phyloP scores from a whole-genome alignment of 2,888 invertebrate genomes.

The Spialia ferax region DNA sequence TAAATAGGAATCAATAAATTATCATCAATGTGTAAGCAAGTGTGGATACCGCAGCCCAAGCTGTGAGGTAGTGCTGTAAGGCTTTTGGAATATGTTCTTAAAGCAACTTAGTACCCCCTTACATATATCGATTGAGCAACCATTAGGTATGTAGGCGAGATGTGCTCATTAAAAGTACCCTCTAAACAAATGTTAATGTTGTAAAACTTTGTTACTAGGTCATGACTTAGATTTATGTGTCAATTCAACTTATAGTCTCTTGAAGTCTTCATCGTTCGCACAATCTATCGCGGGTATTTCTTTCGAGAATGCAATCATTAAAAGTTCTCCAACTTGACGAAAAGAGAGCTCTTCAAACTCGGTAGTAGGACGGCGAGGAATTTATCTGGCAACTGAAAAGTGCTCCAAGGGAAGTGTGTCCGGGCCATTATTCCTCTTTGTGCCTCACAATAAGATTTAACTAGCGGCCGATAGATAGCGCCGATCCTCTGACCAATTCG shows the following conservation, averaged over 20 bases:
- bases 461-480: constrained; percentile 62
- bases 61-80: too few species aligned
- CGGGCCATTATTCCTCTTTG: constrained; percentile 75
- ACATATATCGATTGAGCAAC: too few species aligned
- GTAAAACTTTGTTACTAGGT: background rate
- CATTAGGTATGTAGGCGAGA: background rate
- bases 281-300: constrained; percentile 57
- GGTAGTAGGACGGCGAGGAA: constrained; percentile 59
- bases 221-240: too few species aligned
- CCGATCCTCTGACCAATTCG: constrained; percentile 67
- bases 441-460: constrained; percentile 81
- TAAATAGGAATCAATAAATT: background rate
- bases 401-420: constrained; percentile 69
- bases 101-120: too few species aligned
- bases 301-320: constrained; percentile 77
- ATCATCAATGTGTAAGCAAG: too few species aligned
- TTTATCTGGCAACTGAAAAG: constrained; percentile 77
- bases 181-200: too few species aligned
- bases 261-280: constrained; percentile 58
- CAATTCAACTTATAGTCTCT: constrained; percentile 12
- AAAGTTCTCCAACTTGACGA: constrained; percentile 74
- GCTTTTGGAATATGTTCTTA: too few species aligned
- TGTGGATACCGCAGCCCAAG: too few species aligned
- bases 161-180: background rate
- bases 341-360: constrained; percentile 70